A percentile compares a stretch with the other conserved stretches of the same genome.
Conservation (phyloP, 2,113 vertebrate genomes). For the Channa argus region DNA sequence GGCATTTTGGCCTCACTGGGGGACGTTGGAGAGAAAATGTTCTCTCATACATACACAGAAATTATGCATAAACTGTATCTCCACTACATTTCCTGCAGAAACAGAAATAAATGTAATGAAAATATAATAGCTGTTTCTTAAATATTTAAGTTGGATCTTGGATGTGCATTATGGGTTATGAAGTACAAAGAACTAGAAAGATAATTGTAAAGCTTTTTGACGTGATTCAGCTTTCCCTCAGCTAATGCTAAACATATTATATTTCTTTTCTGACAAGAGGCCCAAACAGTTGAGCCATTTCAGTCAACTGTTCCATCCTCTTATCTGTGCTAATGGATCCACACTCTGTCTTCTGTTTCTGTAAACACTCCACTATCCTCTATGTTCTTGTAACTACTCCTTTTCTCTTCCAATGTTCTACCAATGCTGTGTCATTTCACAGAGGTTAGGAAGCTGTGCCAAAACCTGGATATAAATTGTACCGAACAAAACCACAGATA, state of each 20-base stretch:
- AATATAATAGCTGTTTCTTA: neutral
- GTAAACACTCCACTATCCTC: slow-evolving; percentile 18
- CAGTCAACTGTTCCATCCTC: slow-evolving; percentile 10
- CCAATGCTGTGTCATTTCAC: neutral
- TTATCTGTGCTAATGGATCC: slow-evolving; percentile 23
- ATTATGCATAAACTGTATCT: neutral
- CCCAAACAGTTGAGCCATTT: slow-evolving; percentile 37
- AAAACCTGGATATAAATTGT: neutral
- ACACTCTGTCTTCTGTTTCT: slow-evolving; percentile 1
- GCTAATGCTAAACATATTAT: slow-evolving; percentile 6
- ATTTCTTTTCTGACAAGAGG: slow-evolving; percentile 34
- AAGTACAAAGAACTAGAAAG: neutral
- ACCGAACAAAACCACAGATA: neutral
- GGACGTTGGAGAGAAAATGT: neutral
- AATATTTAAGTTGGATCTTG: neutral
- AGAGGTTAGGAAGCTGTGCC: neutral
- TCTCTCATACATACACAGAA: neutral
- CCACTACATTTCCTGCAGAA: neutral
- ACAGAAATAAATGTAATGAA: neutral
- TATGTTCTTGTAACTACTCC: slow-evolving; percentile 4
- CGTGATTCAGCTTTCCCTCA: neutral
- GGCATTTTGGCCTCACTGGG: slow-evolving; percentile 1
- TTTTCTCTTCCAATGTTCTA: neutral
- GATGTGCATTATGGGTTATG: neutral
- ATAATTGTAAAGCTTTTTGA: neutral